A percentile compares a stretch with the other conserved stretches of the same genome.
Evolutionary conservation across 2,888 invertebrate genomes (phyloP).

Genomic region (Kryphioiulus occultus): DNA sequence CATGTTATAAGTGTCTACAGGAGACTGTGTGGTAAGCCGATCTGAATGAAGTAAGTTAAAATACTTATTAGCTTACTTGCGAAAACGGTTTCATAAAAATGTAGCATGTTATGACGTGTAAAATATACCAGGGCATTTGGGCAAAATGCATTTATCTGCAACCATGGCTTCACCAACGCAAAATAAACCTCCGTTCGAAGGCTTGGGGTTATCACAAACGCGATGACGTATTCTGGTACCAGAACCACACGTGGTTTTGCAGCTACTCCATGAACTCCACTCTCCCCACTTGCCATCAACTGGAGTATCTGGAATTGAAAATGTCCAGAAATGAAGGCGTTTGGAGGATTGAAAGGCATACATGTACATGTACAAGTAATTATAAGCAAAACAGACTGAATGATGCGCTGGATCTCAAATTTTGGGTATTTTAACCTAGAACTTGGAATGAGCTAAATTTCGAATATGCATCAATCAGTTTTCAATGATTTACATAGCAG

Average conservation of each 20-base stretch:
- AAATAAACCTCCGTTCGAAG: slow-evolving; percentile 62
- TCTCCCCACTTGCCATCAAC: slow-evolving; percentile 60
- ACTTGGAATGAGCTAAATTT: too few relatives aligned
- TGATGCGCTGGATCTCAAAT: too few relatives aligned
- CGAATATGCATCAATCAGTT: too few relatives aligned
- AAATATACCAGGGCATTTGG: slow-evolving; percentile 60
- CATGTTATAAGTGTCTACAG: slow-evolving; percentile 35
- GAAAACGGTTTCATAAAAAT: neutral
- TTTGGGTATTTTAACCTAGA: too few relatives aligned
- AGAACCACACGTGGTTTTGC: slow-evolving; percentile 64
- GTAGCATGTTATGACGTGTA: neutral
- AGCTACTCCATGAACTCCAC: slow-evolving; percentile 65
- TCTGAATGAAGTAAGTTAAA: neutral
- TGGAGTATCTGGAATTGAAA: neutral
- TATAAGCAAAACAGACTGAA: too few relatives aligned
- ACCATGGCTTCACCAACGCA: slow-evolving; percentile 63
- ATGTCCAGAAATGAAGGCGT: neutral
- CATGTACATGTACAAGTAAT: neutral
- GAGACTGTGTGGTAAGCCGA: slow-evolving; percentile 12
- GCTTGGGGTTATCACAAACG: slow-evolving; percentile 63
- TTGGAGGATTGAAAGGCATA: neutral
- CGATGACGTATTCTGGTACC: slow-evolving; percentile 62
- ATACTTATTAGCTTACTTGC: neutral
- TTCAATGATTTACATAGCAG: too few relatives aligned
- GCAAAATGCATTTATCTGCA: slow-evolving; percentile 62